These are phyloP conservation scores for Ameiurus melas DNA, from an alignment of 2,113 vertebrate genomes.

Conservation along the genomic window DNA sequence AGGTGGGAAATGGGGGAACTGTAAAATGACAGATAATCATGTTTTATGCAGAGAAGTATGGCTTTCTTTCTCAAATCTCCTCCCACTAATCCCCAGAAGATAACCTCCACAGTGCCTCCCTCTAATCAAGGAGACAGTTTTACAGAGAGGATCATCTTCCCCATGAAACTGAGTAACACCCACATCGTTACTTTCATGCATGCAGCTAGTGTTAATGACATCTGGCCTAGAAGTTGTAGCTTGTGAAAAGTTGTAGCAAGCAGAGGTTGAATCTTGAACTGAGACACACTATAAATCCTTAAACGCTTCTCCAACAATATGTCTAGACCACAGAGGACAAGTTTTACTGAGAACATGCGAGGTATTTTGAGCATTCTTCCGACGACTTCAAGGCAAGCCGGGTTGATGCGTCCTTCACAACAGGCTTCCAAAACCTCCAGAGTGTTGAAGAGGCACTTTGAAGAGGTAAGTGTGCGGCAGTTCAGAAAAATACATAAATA, in stretches of 20 bases:
- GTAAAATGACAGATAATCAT: slow-evolving; percentile 56
- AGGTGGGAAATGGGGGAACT: slow-evolving; percentile 35
- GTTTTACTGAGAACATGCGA: neutral
- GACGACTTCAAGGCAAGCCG: neutral
- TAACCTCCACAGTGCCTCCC: slow-evolving; percentile 38
- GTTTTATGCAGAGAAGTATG: slow-evolving; percentile 49
- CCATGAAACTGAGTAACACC: neutral
- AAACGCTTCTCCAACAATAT: neutral
- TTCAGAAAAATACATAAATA: neutral
- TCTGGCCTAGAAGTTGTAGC: neutral
- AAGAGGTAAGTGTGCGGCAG: neutral
- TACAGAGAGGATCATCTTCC: slow-evolving; percentile 12
- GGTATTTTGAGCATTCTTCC: neutral
- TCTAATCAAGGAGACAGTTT: slow-evolving; percentile 41
- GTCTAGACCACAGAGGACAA: neutral
- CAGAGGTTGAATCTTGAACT: neutral
- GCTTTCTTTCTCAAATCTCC: slow-evolving; percentile 53
- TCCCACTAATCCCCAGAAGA: slow-evolving; percentile 48
- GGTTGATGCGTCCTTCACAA: neutral
- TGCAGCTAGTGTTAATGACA: neutral
- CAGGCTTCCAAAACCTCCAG: neutral
- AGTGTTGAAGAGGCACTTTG: neutral
- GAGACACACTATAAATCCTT: slow-evolving; percentile 1
- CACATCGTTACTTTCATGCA: slow-evolving; percentile 10
- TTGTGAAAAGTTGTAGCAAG: slow-evolving; percentile 2